These are phyloP conservation scores for Cavia porcellus DNA, from an alignment of 2,113 vertebrate species.

Conservation along the genomic window DNA sequence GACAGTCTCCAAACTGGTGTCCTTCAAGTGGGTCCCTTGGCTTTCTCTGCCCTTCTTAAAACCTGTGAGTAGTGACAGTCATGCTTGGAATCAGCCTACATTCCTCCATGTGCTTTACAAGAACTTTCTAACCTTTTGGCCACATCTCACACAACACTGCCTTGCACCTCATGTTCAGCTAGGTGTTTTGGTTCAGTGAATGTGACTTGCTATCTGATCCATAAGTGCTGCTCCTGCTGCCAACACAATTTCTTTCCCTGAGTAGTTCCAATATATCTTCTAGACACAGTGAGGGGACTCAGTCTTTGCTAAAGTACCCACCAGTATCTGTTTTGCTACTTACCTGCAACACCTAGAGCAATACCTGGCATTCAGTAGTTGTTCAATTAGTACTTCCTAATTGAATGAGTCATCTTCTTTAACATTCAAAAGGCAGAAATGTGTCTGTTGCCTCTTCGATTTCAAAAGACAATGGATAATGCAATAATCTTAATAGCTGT, in stretches of 20 bases:
- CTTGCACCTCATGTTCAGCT: background rate
- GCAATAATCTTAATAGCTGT: background rate
- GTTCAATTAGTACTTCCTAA: background rate
- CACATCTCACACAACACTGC: accelerated
- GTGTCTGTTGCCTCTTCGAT: background rate
- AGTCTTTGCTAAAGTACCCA: background rate
- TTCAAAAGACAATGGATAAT: background rate
- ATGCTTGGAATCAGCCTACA: background rate
- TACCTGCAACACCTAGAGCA: background rate
- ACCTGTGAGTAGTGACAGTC: background rate
- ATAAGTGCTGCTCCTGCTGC: background rate
- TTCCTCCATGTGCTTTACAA: no score
- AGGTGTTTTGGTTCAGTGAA: background rate
- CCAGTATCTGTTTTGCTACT: background rate
- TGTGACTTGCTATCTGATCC: background rate
- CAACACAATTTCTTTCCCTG: background rate
- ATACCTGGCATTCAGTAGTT: background rate
- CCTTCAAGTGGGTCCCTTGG: background rate
- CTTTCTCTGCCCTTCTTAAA: background rate
- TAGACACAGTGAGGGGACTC: background rate
- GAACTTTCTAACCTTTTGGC: no score
- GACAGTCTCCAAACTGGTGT: background rate
- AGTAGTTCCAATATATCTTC: background rate
- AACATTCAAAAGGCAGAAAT: background rate
- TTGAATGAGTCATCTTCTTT: background rate